These are phyloP conservation scores for Microdon myrmicae DNA, from an alignment of 2,888 invertebrate species.

Conservation along the genomic window DNA sequence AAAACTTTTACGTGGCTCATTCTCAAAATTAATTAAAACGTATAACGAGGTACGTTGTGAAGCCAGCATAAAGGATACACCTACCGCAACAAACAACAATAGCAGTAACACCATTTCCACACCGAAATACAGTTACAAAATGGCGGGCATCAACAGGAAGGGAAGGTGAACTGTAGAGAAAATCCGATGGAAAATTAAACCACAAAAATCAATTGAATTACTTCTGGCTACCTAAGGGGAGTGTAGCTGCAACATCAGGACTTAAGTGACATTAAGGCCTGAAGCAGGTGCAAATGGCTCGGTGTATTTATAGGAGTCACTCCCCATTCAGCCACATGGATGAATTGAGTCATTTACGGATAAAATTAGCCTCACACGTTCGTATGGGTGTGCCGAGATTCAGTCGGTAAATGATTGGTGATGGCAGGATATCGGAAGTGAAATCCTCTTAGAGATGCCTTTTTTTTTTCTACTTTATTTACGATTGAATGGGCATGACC, in stretches of 20 bases:
- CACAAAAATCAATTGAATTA: slow-evolving; percentile 51
- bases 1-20: slow-evolving; percentile 39
- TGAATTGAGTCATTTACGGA: slow-evolving; percentile 46
- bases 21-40: slow-evolving; percentile 49
- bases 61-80: slow-evolving; percentile 25
- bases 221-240: slow-evolving; percentile 14
- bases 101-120: slow-evolving; percentile 12
- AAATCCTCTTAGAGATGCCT: slow-evolving; percentile 35
- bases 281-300: slow-evolving; percentile 36
- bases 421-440: slow-evolving; percentile 42
- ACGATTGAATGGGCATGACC: slow-evolving; percentile 41
- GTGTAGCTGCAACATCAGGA: slow-evolving; percentile 9
- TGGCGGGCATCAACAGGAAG: too few relatives aligned
- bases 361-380: slow-evolving; percentile 47
- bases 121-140: too few relatives aligned
- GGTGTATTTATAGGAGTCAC: slow-evolving; percentile 29
- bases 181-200: slow-evolving; percentile 47
- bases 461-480: slow-evolving; percentile 2
- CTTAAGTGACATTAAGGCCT: slow-evolving; percentile 18
- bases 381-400: slow-evolving; percentile 15
- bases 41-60: slow-evolving; percentile 27
- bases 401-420: slow-evolving; percentile 27
- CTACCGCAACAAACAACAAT: too few relatives aligned
- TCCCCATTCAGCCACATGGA: slow-evolving; percentile 7
- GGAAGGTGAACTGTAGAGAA: slow-evolving; percentile 16